Base-by-base conservation (phyloP, 2,113 vertebrate genomes). In the Coreoperca whiteheadi region DNA sequence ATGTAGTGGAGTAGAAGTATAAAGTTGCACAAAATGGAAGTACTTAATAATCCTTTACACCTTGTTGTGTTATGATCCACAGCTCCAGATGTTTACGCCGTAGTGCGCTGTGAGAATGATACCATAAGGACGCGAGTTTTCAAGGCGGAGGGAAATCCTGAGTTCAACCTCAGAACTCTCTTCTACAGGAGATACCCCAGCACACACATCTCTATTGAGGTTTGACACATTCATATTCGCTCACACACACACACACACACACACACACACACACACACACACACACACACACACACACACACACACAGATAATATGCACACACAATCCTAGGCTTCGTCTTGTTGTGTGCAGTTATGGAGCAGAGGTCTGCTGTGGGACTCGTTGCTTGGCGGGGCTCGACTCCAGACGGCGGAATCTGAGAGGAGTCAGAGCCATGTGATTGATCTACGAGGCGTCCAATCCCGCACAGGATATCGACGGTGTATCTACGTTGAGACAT, bases 101-200 rank as follows among this genome's bases (percentile, higher is more conserved):
- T 94, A 1, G 87, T 96, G 34, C 91, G 91, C 2, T 96, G 96
- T 78, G 96, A 96, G 74, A 90, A 91, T 2, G 46, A 92, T 68
- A 75, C 81, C 48, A 71, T 96, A 37, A 92, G 85, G 77, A 95
- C 96, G 0, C 83, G n/a, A 0, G 89, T 96, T 37, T 94, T 96
- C 79, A 91, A 92, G 72, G 88, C 78, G 7, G 85, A 93, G 15
- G 86, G 87, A 73, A 95, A 88, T 87, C 96, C 96, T 0, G 95
- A 97, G 72, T 96, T 96, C 83, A 95, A 96, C 89, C 84, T 94
- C 39, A 94, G 96, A 67, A 79, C 91, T 25, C 93, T 97, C 63
- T 97, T 97, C 90, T 97, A 97, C 89, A 94, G 95, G 72, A 94
- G 93, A 86, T 79, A 88, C 43, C 95, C 94, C 9, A 41, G 88